Evolutionary conservation across 2,797 vertebrate species (phyloP).

Genomic region (Lateolabrax maculatus): DNA sequence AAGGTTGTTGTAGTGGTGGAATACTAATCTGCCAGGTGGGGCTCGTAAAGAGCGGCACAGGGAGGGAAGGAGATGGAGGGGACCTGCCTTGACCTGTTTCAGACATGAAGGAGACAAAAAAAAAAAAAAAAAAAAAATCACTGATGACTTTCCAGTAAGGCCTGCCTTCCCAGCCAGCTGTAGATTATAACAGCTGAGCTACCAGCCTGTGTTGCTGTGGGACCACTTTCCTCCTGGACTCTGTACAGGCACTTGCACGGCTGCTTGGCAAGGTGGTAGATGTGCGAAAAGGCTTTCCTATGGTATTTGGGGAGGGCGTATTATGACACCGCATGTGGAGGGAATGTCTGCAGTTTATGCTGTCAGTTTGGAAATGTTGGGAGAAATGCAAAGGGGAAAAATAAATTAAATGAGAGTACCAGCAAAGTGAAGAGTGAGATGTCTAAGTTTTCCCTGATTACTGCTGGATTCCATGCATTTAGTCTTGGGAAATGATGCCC

Average conservation of each 20-base stretch:
- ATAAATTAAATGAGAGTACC: slow-evolving; percentile 66
- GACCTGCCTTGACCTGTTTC: slow-evolving; percentile 88
- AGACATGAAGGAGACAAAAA: slow-evolving; percentile 78
- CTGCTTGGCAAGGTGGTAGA: slow-evolving; percentile 51
- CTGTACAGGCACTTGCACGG: slow-evolving; percentile 47
- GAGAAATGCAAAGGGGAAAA: slow-evolving; percentile 56
- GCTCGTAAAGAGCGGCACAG: slow-evolving; percentile 76
- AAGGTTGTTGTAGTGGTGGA: slow-evolving; percentile 68
- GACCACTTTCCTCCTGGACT: slow-evolving; percentile 40
- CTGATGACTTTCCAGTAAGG: slow-evolving; percentile 84
- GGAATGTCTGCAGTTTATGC: slow-evolving; percentile 57
- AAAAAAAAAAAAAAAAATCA: slow-evolving; percentile 47
- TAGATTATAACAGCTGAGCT: slow-evolving; percentile 66
- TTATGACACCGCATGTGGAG: slow-evolving; percentile 60
- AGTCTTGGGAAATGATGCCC: slow-evolving; percentile 38
- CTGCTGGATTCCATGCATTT: slow-evolving; percentile 33
- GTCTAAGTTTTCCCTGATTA: slow-evolving; percentile 55
- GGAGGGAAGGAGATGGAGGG: slow-evolving; percentile 68
- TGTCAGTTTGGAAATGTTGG: slow-evolving; percentile 62
- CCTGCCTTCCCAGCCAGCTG: slow-evolving; percentile 68
- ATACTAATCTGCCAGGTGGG: slow-evolving; percentile 84
- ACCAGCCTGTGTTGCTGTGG: slow-evolving; percentile 57
- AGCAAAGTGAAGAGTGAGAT: slow-evolving; percentile 56
- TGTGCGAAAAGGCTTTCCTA: slow-evolving; percentile 59
- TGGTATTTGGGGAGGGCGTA: slow-evolving; percentile 37